These are phyloP conservation scores for Pogonus chalceus DNA, from an alignment of 1,140 invertebrate species.

Conservation along the genomic window DNA sequence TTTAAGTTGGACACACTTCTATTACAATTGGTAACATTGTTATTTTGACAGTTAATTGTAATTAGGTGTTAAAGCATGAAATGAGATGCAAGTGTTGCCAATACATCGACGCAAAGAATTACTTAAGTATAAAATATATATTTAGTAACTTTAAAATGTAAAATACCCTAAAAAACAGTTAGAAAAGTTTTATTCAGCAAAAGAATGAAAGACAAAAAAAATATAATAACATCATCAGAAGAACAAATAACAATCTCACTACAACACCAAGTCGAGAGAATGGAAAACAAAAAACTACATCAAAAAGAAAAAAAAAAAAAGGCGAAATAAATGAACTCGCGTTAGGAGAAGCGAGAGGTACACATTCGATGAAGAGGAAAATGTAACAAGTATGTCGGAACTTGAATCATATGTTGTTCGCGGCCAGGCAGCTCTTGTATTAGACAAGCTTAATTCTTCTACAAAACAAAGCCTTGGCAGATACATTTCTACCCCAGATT, in stretches of 20 bases:
- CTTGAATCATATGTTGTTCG: slow-evolving; percentile 8
- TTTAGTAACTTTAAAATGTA: too few relatives aligned
- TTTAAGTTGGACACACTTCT: too few relatives aligned
- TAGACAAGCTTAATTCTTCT: slow-evolving; percentile 24
- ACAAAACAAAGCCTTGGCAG: slow-evolving; percentile 24
- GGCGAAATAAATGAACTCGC: background rate
- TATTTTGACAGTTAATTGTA: too few relatives aligned
- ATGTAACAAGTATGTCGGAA: background rate
- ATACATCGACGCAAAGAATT: too few relatives aligned
- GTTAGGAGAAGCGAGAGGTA: background rate
- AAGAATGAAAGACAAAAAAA: background rate
- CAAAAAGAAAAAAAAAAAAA: background rate
- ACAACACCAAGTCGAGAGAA: too few relatives aligned
- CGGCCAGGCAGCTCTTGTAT: slow-evolving; percentile 18
- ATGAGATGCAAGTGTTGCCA: too few relatives aligned
- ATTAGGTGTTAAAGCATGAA: too few relatives aligned
- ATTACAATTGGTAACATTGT: too few relatives aligned
- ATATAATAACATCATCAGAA: background rate
- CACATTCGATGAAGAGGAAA: background rate
- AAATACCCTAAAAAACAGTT: background rate
- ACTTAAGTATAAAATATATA: too few relatives aligned
- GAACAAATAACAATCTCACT: background rate
- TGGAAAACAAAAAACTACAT: background rate
- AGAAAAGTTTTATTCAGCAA: background rate
- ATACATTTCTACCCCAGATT: slow-evolving; percentile 26